Conservation (phyloP, 2,888 invertebrate genomes). For the Drosophila pseudotalamancana region DNA sequence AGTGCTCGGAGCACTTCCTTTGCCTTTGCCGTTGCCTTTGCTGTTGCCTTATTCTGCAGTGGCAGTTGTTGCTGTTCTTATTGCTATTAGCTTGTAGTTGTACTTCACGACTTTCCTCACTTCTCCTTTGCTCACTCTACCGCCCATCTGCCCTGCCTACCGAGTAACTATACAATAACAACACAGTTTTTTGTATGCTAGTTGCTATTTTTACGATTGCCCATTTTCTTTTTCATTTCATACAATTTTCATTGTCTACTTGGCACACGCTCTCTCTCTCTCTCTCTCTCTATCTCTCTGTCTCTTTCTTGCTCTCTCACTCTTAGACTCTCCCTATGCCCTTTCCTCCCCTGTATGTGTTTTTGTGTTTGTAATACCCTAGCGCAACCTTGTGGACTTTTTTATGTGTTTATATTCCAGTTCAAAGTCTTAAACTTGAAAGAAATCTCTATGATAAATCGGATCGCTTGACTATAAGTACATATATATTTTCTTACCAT, state of each 20-base stretch:
- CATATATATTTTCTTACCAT: too few species aligned
- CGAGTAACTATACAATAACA: conserved; percentile 19
- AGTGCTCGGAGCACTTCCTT: conserved; percentile 59
- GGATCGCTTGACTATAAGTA: too few species aligned
- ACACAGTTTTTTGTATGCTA: conserved; percentile 48
- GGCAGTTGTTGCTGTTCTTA: conserved; percentile 37
- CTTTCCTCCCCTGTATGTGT: too few species aligned
- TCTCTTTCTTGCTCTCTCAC: neutral
- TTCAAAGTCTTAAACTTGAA: neutral
- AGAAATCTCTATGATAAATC: neutral
- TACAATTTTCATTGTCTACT: conserved; percentile 57
- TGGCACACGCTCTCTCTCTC: conserved; percentile 14
- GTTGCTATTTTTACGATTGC: conserved; percentile 72
- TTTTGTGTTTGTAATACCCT: conserved; percentile 3
- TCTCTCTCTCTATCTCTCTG: neutral
- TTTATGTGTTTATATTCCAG: neutral
- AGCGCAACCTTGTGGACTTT: neutral
- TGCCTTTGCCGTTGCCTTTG: conserved; percentile 5
- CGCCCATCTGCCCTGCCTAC: conserved; percentile 3
- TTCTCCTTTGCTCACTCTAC: conserved; percentile 5
- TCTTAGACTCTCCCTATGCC: too few species aligned
- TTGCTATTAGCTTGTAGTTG: conserved; percentile 26
- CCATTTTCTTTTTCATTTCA: conserved; percentile 69
- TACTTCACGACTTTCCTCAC: conserved; percentile 49
- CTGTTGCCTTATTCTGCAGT: conserved; percentile 41